Percentiles rank a stretch among this genome's conserved stretches.
phyloP scores from a whole-genome alignment of 2,797 vertebrate species.

The Lepus townsendii region DNA sequence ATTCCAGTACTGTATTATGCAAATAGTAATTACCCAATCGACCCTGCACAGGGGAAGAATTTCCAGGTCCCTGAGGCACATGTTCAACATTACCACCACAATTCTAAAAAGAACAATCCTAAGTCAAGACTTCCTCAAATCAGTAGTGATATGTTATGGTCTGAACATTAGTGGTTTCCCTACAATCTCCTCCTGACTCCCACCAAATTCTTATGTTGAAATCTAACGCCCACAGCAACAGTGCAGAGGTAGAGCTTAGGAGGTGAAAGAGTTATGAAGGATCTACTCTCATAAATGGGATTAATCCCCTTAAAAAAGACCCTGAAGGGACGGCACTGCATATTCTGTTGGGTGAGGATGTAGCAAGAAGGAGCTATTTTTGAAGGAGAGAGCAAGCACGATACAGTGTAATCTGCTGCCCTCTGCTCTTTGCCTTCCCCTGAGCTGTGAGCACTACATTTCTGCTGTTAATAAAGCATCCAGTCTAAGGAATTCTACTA shows the following conservation, averaged over 20 bases:
- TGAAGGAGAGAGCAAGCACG: background rate
- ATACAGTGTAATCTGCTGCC: background rate
- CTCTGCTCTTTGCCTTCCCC: background rate
- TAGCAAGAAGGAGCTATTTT: background rate
- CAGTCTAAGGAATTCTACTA: background rate
- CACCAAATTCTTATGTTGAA: background rate
- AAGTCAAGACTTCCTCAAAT: conserved; percentile 48
- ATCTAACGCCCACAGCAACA: background rate
- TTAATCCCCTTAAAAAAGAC: background rate
- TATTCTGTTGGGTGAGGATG: background rate
- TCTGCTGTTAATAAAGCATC: background rate
- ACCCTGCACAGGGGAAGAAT: background rate
- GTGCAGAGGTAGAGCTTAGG: background rate
- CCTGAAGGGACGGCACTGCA: background rate
- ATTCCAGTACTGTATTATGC: background rate
- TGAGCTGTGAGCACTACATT: background rate
- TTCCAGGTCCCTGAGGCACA: background rate
- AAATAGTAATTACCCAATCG: background rate
- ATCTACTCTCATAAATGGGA: background rate
- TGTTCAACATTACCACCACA: conserved; percentile 13
- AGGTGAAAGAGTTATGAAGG: background rate
- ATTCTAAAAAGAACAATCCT: conserved; percentile 49
- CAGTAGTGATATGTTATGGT: background rate
- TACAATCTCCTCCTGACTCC: too few relatives aligned
- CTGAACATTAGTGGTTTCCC: background rate